Evolutionary conservation across 35 echinoderm and acorn worm species (phyloP), one percentile per base, ranked within the genome.

Genomic region (Eucidaris tribuloides): DNA sequence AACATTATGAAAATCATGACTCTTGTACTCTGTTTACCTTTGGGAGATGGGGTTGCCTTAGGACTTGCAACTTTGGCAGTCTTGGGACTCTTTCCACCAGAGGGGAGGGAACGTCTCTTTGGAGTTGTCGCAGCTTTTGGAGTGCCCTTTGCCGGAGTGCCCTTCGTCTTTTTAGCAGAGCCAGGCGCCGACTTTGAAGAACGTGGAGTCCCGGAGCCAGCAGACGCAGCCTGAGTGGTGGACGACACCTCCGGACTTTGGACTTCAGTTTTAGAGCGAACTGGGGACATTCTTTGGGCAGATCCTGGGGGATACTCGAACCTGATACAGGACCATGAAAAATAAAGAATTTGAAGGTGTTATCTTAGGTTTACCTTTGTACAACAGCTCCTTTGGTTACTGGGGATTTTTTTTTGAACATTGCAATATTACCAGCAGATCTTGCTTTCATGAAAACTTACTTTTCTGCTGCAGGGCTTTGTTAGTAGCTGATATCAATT

Each of bases 301-400:
- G 91, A 93, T 14, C 87, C 91, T 56, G 87, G 85, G 27, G 90
- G 96, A 83, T 82, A 99, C 61, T 99, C 96, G 72, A 93, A 99
- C 83, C 96, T 99, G 48, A 71, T 27, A 81, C 17, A 76, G 19
- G 22, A 59, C 39, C 32, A 81, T 36, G 23, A 45, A 27, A 34
- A 27, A 63, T 78, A 22, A 4, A 45, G 14, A 45, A n/a, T n/a
- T n/a, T n/a, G n/a, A n/a, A n/a, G n/a, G n/a, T n/a, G n/a, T n/a
- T n/a, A n/a, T n/a, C n/a, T n/a, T n/a, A n/a, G n/a, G n/a, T n/a
- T n/a, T n/a, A n/a, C n/a, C n/a, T n/a, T n/a, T n/a, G n/a, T n/a
- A n/a, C n/a, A n/a, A n/a, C n/a, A n/a, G n/a, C n/a, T n/a, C n/a
- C n/a, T n/a, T n/a, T n/a, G n/a, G n/a, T n/a, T n/a, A n/a, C n/a